Evolutionary conservation across 2,113 vertebrate genomes (phyloP), one percentile per base, ranked within the genome.

Genomic region (Falcunculus frontatus): DNA sequence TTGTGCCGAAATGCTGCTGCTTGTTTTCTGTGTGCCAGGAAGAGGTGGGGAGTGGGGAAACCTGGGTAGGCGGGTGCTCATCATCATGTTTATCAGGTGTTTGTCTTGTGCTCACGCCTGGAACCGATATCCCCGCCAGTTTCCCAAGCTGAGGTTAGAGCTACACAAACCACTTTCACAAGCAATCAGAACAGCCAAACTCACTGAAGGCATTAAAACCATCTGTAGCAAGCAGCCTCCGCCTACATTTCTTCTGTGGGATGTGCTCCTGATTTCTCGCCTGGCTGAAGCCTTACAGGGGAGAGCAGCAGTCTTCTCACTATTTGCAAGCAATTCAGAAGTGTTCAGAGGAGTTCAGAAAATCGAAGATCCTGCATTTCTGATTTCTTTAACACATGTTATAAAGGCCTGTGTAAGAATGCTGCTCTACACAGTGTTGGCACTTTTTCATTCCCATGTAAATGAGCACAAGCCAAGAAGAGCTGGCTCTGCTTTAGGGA

Each of bases 41-140:
- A 19, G 63, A 44, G 25, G 9, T 41, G 42, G 23, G 1, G 25
- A 42, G 16, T 44, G 73, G 56, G 56, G 44, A 89, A 32, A 16
- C 7, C 18, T 29, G 44, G 35, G 64, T 6, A 49, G 87, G 89
- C 2, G 0, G 49, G 74, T 64, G 44, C 44, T 68, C 21, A 8
- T 60, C 32, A 37, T 17, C 1, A 0, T n/a, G 15, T 72, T 79
- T 72, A 32, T 62, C 42, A 25, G 70, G 57, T 0, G 0, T 67
- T 46, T 47, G 16, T 62, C 23, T 53, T 37, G 73, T 44, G 25
- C 11, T 22, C 15, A 2, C 39, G n/a, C 49, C 44, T 93, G 91
- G 74, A 82, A 42, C 60, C 64, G 30, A 14, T 12, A 5, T 6
- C 26, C 49, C 47, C 7, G 6, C 25, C 35, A 7, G 6, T 18